Evolutionary conservation across 2,113 vertebrate species (phyloP).

Genomic region (Percopsis transmontana): DNA sequence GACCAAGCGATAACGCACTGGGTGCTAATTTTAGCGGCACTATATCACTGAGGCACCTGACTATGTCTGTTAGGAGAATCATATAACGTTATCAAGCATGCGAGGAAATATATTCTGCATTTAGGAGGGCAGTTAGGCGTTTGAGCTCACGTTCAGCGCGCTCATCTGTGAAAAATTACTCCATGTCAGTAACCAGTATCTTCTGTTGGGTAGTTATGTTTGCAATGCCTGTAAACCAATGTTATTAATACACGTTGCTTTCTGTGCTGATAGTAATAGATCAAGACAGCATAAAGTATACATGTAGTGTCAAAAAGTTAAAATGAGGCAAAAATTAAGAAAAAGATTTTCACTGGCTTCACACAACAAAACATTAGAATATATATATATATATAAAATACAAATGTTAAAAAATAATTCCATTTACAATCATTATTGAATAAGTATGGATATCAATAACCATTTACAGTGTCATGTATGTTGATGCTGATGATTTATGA

Average conservation of each 20-base stretch:
- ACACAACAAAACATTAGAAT: no score
- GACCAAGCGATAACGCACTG: slow-evolving; percentile 58
- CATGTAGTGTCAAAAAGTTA: no score
- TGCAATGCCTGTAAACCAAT: neutral
- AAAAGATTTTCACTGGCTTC: no score
- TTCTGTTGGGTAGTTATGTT: neutral
- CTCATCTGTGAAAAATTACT: neutral
- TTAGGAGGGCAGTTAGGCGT: slow-evolving; percentile 1
- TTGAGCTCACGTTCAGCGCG: neutral
- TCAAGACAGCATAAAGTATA: no score
- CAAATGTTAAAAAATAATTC: no score
- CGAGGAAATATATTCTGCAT: slow-evolving; percentile 20
- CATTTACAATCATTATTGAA: no score
- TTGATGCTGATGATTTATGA: slow-evolving; percentile 1
- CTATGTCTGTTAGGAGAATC: slow-evolving; percentile 56
- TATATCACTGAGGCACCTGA: slow-evolving; percentile 60
- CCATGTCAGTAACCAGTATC: neutral
- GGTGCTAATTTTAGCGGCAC: slow-evolving; percentile 64
- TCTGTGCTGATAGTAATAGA: no score
- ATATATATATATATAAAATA: no score
- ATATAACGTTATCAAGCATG: slow-evolving; percentile 24
- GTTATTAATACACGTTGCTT: no score
- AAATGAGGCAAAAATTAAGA: no score
- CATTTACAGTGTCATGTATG: no score
- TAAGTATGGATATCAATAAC: no score